Evolutionary conservation across 2,113 vertebrate species (phyloP).

Genomic region (Kryptolebias marmoratus): DNA sequence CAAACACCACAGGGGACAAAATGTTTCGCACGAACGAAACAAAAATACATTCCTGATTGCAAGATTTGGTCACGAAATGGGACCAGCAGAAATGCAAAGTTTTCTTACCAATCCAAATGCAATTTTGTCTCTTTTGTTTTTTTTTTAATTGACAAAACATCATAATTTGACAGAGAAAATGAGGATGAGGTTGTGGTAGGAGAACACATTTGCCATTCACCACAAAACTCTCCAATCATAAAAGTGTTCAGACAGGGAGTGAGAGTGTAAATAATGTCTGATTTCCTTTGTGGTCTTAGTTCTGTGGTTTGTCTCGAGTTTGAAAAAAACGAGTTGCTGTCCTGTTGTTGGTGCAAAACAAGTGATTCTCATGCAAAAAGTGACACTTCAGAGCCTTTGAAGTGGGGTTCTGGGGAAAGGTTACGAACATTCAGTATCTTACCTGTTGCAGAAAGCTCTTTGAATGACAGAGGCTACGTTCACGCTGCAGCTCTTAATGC

Average conservation of each 20-base stretch:
- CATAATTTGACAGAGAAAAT: not conserved
- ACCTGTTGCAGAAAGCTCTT: too few relatives aligned
- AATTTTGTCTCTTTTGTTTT: not conserved
- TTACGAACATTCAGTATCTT: too few relatives aligned
- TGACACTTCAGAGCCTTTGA: too few relatives aligned
- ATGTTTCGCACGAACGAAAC: slow-evolving; percentile 3
- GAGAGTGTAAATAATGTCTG: not conserved
- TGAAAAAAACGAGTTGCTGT: not conserved
- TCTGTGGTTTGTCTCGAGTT: not conserved
- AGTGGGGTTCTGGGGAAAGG: too few relatives aligned
- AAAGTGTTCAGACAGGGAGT: too few relatives aligned
- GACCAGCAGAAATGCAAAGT: not conserved
- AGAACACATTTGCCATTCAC: not conserved
- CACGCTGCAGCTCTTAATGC: too few relatives aligned
- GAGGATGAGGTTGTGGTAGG: not conserved
- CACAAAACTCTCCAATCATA: not conserved
- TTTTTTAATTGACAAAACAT: slow-evolving; percentile 31
- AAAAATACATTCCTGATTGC: not conserved
- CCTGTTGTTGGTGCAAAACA: not conserved
- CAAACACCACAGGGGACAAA: not conserved
- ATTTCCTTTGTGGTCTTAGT: not conserved
- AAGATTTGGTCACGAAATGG: not conserved
- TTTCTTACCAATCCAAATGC: slow-evolving; percentile 9
- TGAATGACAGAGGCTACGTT: too few relatives aligned
- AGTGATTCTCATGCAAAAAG: too few relatives aligned